Evolutionary conservation across 2,797 vertebrate species (phyloP).

Genomic region (Macrochelys suwanniensis): DNA sequence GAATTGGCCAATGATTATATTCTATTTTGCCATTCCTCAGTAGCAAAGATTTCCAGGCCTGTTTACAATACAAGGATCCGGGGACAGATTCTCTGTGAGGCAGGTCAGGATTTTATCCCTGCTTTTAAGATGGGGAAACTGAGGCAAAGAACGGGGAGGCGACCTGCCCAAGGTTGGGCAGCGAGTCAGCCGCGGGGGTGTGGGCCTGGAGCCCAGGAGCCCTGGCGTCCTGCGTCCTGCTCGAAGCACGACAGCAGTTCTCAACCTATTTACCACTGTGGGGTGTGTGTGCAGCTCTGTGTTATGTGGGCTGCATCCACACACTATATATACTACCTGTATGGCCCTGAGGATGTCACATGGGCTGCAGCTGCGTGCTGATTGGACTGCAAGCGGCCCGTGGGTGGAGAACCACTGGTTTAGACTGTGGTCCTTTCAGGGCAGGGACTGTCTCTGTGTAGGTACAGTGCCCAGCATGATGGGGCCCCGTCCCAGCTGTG

Average conservation of each 20-base stretch:
- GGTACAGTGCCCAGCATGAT: not conserved
- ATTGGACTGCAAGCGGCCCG: too few species aligned
- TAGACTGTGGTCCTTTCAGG: not conserved
- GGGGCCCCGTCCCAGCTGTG: not conserved
- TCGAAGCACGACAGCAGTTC: not conserved
- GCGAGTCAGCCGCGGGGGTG: not conserved
- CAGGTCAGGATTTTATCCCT: not conserved
- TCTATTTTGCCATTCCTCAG: not conserved
- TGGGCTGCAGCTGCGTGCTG: too few species aligned
- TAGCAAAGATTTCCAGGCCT: not conserved
- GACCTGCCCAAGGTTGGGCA: not conserved
- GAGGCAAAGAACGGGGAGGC: not conserved
- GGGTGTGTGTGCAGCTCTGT: too few species aligned
- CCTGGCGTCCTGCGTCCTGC: not conserved
- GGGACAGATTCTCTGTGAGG: not conserved
- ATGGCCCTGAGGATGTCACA: too few species aligned
- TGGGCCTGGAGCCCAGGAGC: not conserved
- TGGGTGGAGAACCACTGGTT: not conserved
- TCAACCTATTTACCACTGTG: too few species aligned
- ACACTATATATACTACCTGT: too few species aligned
- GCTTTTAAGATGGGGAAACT: not conserved
- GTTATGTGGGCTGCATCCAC: too few species aligned
- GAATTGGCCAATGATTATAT: not conserved
- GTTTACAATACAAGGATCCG: not conserved
- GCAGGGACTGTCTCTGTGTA: not conserved